Evolutionary conservation across 2,888 invertebrate genomes (phyloP).

Genomic region (Geophilus truncorum): DNA sequence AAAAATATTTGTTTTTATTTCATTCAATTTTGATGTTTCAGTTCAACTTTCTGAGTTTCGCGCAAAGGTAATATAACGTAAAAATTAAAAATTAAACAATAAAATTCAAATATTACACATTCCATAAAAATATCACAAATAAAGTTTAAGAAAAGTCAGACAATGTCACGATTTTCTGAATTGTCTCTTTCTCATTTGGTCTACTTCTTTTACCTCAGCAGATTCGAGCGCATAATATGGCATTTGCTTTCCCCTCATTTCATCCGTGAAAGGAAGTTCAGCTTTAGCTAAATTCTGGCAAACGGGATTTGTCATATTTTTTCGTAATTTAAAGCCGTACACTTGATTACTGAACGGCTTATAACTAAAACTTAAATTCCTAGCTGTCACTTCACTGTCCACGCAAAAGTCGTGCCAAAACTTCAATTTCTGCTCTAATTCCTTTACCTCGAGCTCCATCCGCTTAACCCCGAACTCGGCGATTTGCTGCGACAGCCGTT

Average conservation of each 20-base stretch:
- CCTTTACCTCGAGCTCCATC: slow-evolving; percentile 36
- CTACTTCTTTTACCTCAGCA: neutral
- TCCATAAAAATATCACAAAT: too few relatives aligned
- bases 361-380: slow-evolving; percentile 28
- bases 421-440: neutral
- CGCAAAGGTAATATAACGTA: too few relatives aligned
- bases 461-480: slow-evolving; percentile 34
- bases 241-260: slow-evolving; percentile 33
- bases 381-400: neutral
- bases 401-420: slow-evolving; percentile 36
- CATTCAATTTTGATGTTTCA: neutral
- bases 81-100: too few relatives aligned
- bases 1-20: too few relatives aligned
- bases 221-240: neutral
- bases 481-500: slow-evolving; percentile 30
- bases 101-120: too few relatives aligned
- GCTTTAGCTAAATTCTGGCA: slow-evolving; percentile 37
- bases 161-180: neutral
- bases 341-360: slow-evolving; percentile 36
- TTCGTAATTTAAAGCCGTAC: slow-evolving; percentile 34
- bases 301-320: slow-evolving; percentile 7
- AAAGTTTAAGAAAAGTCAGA: neutral
- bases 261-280: slow-evolving; percentile 36
- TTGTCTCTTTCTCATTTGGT: neutral
- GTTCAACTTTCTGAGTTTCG: too few relatives aligned